Conservation (phyloP, 2,797 vertebrate species). For the Liasis olivaceus region DNA sequence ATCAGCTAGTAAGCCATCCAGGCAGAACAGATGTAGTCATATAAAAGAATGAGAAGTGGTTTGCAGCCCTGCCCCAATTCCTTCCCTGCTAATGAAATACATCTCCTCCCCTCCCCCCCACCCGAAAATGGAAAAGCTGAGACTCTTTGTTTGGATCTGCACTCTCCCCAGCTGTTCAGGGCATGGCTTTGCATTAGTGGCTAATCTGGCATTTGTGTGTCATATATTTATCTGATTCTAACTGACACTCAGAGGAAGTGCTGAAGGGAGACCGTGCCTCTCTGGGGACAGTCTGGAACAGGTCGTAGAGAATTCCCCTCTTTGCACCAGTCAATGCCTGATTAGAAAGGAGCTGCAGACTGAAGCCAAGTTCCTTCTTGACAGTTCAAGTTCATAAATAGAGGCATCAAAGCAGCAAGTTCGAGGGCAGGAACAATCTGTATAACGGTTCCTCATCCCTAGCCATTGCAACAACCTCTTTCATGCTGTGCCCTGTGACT, state of each 20-base stretch:
- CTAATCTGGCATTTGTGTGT: slow-evolving; percentile 58
- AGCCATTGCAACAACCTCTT: neutral
- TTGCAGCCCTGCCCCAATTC: neutral
- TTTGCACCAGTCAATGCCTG: neutral
- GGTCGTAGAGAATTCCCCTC: neutral
- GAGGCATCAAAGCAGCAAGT: neutral
- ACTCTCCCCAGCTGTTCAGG: slow-evolving; percentile 18
- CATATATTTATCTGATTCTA: slow-evolving; percentile 51
- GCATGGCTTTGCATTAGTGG: slow-evolving; percentile 52
- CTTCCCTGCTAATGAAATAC: slow-evolving; percentile 7
- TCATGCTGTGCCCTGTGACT: neutral
- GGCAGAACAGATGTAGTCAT: neutral
- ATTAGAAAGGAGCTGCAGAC: neutral
- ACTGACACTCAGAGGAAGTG: neutral
- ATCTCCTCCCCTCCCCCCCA: neutral
- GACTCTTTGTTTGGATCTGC: slow-evolving; percentile 10
- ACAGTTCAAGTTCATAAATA: neutral
- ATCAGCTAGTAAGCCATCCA: neutral
- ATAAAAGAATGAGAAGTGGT: neutral
- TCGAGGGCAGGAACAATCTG: neutral
- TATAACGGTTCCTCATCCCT: neutral
- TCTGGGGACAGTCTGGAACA: neutral
- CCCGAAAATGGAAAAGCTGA: slow-evolving; percentile 5
- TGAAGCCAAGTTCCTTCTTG: neutral
- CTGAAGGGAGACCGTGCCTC: neutral